Percentiles rank a stretch among this genome's conserved stretches.
These are phyloP conservation scores for Papilio dardanus DNA, from an alignment of 1,140 invertebrate species.

Conservation along the genomic window DNA sequence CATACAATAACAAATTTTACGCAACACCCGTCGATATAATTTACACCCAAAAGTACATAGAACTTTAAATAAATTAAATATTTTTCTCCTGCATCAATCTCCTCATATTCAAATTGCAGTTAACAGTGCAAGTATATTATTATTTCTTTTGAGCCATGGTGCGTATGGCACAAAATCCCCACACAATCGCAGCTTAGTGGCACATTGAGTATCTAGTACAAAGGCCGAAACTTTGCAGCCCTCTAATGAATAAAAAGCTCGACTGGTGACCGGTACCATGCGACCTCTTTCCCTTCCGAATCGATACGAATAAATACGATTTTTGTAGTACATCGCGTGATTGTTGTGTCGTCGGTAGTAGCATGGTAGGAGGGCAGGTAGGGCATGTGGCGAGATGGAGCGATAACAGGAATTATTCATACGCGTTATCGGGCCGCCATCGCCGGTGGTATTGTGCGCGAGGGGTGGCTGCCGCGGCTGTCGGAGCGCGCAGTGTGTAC, in stretches of 20 bases:
- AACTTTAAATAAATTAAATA: neutral
- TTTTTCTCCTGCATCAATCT: neutral
- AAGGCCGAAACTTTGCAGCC: constrained; percentile 69
- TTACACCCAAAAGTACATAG: too few relatives aligned
- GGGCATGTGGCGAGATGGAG: constrained; percentile 79
- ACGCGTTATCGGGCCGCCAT: constrained; percentile 77
- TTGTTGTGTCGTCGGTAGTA: constrained; percentile 52
- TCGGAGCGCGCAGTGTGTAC: constrained; percentile 70
- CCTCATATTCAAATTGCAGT: constrained; percentile 22
- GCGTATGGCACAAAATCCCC: constrained; percentile 58
- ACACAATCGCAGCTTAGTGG: constrained; percentile 68
- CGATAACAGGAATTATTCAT: constrained; percentile 81
- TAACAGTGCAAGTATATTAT: constrained; percentile 43
- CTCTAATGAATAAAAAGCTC: constrained; percentile 76
- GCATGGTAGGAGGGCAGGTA: constrained; percentile 75
- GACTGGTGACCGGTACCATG: constrained; percentile 60
- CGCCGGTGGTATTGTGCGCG: constrained; percentile 74
- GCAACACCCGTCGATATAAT: too few relatives aligned
- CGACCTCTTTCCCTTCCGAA: constrained; percentile 36
- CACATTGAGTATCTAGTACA: constrained; percentile 66
- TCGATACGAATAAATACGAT: constrained; percentile 39
- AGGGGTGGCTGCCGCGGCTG: constrained; percentile 74
- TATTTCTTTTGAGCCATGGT: constrained; percentile 53
- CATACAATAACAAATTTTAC: too few relatives aligned
- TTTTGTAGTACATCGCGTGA: constrained; percentile 51